Evolutionary conservation across 2,888 invertebrate genomes (phyloP), one percentile per base, ranked within the genome.

Genomic region (Lottia gigantea): DNA sequence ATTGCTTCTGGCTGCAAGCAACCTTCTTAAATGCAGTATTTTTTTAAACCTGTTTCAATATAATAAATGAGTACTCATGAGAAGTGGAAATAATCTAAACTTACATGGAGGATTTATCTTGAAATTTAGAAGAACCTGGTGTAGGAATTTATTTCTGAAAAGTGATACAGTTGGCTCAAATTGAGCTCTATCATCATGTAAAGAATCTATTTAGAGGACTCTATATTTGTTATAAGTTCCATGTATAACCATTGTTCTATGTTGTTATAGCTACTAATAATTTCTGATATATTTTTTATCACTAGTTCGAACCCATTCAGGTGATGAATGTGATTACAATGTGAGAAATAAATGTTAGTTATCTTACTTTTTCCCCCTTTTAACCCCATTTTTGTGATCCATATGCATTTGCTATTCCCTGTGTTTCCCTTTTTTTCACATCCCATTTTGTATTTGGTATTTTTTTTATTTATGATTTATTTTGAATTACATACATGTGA

Each of bases 251-350:
- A 16, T 45, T 25, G 23, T 7, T n/a, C 25, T 31, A n/a, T 64
- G 64, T 64, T 25, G n/a, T 25, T 26, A 23, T 25, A 25, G n/a
- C n/a, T n/a, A n/a, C 25, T n/a, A n/a, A n/a, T 46, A 19, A 19
- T 46, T 66, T n/a, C 46, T 19, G 8, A 62, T 26, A 15, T 68
- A 62, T 67, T 63, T 63, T 64, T 62, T 64, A 46, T 31, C 71
- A 47, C 64, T 77, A 85, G 85, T 83, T 75, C 78, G 84, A 71
- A 83, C 84, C 14, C 80, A 80, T 64, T 84, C 84, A 11, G 83
- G 83, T 74, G 83, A 83, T 75, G 85, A 85, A 70, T 82, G 82
- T 73, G 83, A 83, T 75, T 81, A 82, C 64, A 80, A 80, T 55
- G 55, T 55, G 66, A 82, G 79, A 77, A 81, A 82, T 73, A 80